Evolutionary conservation across 2,888 invertebrate genomes (phyloP).

Genomic region (Eupsilia transversa): DNA sequence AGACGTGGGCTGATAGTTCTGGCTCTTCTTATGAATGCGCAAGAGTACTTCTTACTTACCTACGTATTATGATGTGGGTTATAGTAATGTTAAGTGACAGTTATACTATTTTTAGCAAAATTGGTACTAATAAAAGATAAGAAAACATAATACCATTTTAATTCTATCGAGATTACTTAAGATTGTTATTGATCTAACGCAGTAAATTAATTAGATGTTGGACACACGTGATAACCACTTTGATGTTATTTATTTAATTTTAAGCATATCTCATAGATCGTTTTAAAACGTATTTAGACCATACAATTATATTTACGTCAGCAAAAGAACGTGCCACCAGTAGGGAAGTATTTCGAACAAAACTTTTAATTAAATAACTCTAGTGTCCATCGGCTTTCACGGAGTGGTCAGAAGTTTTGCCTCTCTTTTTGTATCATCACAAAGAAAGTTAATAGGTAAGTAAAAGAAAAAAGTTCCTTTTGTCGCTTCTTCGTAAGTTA

Average conservation of each 20-base stretch:
- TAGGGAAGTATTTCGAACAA: slow-evolving; percentile 30
- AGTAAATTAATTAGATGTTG: background rate
- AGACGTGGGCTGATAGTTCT: background rate
- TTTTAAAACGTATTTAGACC: background rate
- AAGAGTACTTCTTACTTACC: no score
- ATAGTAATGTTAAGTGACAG: background rate
- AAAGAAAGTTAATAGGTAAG: slow-evolving; percentile 25
- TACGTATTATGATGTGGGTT: background rate
- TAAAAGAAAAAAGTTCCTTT: slow-evolving; percentile 22
- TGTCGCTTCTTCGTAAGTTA: slow-evolving; percentile 36
- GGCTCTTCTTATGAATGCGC: background rate
- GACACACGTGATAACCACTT: background rate
- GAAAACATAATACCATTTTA: background rate
- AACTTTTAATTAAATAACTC: slow-evolving; percentile 60
- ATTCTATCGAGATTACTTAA: background rate
- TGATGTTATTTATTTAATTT: background rate
- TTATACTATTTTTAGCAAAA: background rate
- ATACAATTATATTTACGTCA: background rate
- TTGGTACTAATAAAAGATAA: background rate
- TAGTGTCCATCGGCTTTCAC: slow-evolving; percentile 5
- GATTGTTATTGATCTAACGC: no score
- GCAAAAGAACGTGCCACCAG: background rate
- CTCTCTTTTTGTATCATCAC: slow-evolving; percentile 9
- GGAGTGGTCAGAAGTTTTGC: slow-evolving; percentile 24
- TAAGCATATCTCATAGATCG: background rate